Percentiles rank a stretch among this genome's conserved stretches.
These are phyloP conservation scores for Erebia epiphron DNA, from an alignment of 2,888 invertebrate genomes.

Conservation along the genomic window DNA sequence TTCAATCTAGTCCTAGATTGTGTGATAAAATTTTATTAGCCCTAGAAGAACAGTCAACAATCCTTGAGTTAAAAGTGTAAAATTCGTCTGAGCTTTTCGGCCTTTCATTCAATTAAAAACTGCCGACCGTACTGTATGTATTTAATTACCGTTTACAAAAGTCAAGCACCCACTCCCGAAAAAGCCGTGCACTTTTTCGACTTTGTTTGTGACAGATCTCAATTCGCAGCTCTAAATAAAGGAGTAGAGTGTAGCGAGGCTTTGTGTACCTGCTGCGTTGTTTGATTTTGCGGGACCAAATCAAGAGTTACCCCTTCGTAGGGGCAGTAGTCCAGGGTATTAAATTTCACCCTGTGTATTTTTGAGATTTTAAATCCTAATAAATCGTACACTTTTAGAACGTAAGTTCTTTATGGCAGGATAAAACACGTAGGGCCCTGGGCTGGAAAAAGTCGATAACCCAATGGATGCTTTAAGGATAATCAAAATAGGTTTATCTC, in stretches of 20 bases:
- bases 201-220: slow-evolving; percentile 32
- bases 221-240: slow-evolving; percentile 3
- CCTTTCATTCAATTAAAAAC: slow-evolving; percentile 26
- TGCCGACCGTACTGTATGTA: neutral
- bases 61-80: neutral
- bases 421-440: too few species aligned
- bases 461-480: too few species aligned
- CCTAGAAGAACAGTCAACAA: neutral
- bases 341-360: too few species aligned
- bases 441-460: too few species aligned
- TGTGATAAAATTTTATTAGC: too few species aligned
- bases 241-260: neutral
- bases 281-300: neutral
- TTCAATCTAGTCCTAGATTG: too few species aligned
- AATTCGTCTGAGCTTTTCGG: neutral
- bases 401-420: too few species aligned
- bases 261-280: neutral
- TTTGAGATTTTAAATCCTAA: too few species aligned
- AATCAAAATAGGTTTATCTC: too few species aligned
- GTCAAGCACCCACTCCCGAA: slow-evolving; percentile 19
- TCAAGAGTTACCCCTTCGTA: too few species aligned
- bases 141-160: slow-evolving; percentile 25
- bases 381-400: too few species aligned
- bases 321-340: too few species aligned
- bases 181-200: slow-evolving; percentile 28